Conservation (phyloP, 2,888 invertebrate genomes). For the Tridacna crocea region DNA sequence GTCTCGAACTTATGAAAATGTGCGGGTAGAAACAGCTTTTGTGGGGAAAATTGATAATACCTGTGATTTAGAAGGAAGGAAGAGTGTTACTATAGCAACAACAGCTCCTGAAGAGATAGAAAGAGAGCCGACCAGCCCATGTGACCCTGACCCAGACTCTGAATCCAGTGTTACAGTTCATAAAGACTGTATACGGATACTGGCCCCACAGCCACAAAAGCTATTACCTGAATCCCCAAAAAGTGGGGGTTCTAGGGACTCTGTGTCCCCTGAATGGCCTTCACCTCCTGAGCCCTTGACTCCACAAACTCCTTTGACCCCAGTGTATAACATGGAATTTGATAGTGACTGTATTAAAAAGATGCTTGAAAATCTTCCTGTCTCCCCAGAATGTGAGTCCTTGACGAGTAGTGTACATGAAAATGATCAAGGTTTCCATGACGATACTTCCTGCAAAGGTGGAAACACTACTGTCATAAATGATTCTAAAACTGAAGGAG, state of each 20-base stretch:
- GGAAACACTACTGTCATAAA: conserved; percentile 8
- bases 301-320: conserved; percentile 76
- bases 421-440: conserved; percentile 76
- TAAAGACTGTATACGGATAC: conserved; percentile 62
- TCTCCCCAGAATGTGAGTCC: conserved; percentile 68
- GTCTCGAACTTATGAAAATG: conserved; percentile 57
- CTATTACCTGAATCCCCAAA: conserved; percentile 53
- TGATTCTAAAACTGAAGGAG: neutral
- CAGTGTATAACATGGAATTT: conserved; percentile 84
- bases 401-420: conserved; percentile 63
- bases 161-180: conserved; percentile 44
- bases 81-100: conserved; percentile 64
- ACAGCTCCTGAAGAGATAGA: conserved; percentile 37
- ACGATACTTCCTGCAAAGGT: conserved; percentile 60
- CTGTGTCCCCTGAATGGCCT: conserved; percentile 80
- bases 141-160: conserved; percentile 32
- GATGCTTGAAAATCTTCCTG: conserved; percentile 96
- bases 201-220: conserved; percentile 65
- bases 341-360: conserved; percentile 95
- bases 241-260: conserved; percentile 82
- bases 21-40: conserved; percentile 72
- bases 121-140: conserved; percentile 35
- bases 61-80: conserved; percentile 54
- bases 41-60: conserved; percentile 62
- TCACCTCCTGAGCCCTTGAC: conserved; percentile 81